These are phyloP conservation scores for Apaloderma vittatum DNA, from an alignment of 2,113 vertebrate species.

Conservation along the genomic window DNA sequence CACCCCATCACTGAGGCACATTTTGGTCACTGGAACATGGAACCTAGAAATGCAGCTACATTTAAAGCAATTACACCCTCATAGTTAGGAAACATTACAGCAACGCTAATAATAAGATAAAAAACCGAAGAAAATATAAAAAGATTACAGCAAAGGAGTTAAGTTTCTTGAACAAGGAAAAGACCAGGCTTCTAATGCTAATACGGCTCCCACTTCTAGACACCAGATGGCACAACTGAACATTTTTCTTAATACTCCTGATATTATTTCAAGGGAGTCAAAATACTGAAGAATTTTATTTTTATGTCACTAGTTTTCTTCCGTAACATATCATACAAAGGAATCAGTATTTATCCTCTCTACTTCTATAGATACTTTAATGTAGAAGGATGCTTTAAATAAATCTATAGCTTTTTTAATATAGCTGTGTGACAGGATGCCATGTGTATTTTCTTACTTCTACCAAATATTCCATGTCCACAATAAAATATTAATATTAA, in stretches of 20 bases:
- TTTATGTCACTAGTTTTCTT: background rate
- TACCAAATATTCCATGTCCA: background rate
- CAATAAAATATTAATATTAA: background rate
- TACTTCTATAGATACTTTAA: background rate
- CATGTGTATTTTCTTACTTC: background rate
- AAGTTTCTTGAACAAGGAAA: background rate
- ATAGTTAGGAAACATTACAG: background rate
- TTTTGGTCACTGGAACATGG: background rate
- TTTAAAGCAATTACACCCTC: background rate
- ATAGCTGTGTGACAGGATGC: background rate
- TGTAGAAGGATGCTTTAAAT: background rate
- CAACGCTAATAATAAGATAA: background rate
- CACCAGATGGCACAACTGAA: slow-evolving; percentile 55
- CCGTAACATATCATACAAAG: background rate
- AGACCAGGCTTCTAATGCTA: background rate
- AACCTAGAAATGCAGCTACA: background rate
- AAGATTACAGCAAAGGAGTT: background rate
- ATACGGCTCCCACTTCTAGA: background rate
- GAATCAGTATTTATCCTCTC: background rate
- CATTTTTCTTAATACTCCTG: background rate
- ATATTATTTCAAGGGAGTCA: background rate
- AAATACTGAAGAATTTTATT: background rate
- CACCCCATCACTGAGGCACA: background rate
- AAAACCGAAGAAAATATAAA: background rate
- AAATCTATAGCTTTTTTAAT: background rate